Evolutionary conservation across 2,113 vertebrate genomes (phyloP).

Genomic region (Grammomys dolichurus): DNA sequence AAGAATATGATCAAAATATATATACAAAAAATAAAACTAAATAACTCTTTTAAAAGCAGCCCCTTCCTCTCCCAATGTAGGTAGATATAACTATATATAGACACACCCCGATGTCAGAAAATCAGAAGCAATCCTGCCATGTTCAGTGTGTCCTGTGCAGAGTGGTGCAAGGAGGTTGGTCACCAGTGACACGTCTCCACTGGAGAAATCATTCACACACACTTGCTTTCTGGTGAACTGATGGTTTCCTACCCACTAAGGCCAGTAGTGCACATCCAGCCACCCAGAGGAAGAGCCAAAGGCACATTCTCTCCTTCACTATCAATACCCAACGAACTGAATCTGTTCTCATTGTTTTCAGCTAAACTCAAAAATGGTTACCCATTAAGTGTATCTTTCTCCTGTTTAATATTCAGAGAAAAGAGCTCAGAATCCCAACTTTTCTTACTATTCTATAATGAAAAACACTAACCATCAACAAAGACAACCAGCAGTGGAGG

Average conservation of each 20-base stretch:
- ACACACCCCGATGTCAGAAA: background rate
- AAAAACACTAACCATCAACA: background rate
- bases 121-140: background rate
- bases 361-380: constrained; percentile 24
- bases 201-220: background rate
- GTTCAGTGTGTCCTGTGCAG: background rate
- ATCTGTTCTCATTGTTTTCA: background rate
- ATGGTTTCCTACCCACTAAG: background rate
- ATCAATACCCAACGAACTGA: background rate
- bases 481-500: background rate
- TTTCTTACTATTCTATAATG: background rate
- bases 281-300: background rate
- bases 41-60: background rate
- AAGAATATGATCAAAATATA: background rate
- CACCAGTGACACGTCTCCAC: background rate
- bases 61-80: background rate
- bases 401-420: background rate
- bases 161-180: background rate
- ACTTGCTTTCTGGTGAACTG: background rate
- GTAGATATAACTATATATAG: background rate
- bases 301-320: background rate
- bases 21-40: background rate
- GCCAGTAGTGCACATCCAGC: background rate
- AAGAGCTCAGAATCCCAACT: background rate
- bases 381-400: background rate